These are phyloP conservation scores for Pygmarrhopalites habei DNA, from an alignment of 1,140 invertebrate species.

Conservation along the genomic window DNA sequence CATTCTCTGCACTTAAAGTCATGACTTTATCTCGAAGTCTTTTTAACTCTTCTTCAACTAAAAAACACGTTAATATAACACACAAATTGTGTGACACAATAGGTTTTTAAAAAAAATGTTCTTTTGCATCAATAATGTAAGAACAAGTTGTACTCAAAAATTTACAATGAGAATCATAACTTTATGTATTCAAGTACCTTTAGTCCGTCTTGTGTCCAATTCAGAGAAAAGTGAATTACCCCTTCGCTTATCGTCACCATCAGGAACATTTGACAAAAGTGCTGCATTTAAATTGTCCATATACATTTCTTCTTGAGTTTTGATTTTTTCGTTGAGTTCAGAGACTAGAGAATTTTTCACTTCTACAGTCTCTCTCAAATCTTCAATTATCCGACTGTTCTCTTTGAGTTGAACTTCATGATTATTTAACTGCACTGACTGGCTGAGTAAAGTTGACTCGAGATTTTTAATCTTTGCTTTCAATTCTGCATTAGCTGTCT, in stretches of 20 bases:
- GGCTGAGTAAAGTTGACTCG: neutral
- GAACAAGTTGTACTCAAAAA: neutral
- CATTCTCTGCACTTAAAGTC: neutral
- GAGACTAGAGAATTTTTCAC: neutral
- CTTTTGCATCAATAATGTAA: neutral
- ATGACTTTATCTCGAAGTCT: neutral
- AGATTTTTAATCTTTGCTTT: conserved; percentile 7
- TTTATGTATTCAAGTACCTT: conserved; percentile 1
- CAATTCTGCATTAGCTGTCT: conserved; percentile 3
- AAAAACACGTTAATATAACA: too few species aligned
- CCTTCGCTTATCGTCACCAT: neutral
- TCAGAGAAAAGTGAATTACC: conserved; percentile 3
- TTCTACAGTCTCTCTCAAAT: neutral
- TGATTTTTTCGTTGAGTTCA: conserved; percentile 4
- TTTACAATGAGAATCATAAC: neutral
- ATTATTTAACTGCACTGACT: neutral
- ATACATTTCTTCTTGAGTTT: neutral
- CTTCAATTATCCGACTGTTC: neutral
- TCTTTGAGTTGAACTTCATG: neutral
- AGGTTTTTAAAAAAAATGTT: neutral
- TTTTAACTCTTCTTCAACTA: conserved; percentile 5
- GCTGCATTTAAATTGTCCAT: neutral
- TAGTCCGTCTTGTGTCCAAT: neutral
- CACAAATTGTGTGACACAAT: too few species aligned
- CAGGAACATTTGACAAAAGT: neutral